phyloP scores from a whole-genome alignment of 2,113 vertebrate genomes.

The Vulpes lagopus region DNA sequence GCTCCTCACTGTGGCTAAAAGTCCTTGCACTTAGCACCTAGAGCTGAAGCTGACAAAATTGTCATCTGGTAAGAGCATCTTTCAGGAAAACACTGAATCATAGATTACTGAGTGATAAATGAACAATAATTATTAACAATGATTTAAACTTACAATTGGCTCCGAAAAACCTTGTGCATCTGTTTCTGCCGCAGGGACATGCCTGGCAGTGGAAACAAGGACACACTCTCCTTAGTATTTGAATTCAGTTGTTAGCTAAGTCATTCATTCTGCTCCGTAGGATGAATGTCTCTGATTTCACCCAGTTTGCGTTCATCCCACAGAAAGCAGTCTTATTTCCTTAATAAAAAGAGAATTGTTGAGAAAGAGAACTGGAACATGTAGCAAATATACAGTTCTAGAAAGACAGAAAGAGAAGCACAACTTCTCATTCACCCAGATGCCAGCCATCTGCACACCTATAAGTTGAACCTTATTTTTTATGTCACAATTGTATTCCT shows the following conservation, averaged over 20 bases:
- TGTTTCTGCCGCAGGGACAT: not conserved
- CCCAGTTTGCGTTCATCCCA: not conserved
- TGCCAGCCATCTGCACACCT: not conserved
- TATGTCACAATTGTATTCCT: not conserved
- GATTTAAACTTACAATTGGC: not conserved
- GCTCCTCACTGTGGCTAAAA: not conserved
- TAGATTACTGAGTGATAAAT: not conserved
- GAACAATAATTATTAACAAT: conserved; percentile 1
- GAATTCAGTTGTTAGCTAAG: not conserved
- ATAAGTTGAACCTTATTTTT: not conserved
- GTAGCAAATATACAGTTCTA: not conserved
- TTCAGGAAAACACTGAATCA: not conserved
- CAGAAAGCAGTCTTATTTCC: conserved; percentile 4
- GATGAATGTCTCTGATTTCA: not conserved
- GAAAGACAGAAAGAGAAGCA: not conserved
- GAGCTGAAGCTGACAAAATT: not conserved
- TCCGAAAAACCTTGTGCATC: not conserved
- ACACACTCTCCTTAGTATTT: not conserved
- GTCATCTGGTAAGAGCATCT: not conserved
- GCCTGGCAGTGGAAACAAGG: not conserved
- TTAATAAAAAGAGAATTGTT: not conserved
- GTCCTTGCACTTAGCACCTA: not conserved
- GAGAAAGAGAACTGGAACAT: not conserved
- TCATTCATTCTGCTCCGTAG: not conserved
- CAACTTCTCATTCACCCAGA: not conserved